Percentiles rank a stretch among this genome's conserved stretches.
These are phyloP conservation scores for Leptinotarsa peninsularis DNA, from an alignment of 2,888 invertebrate species.

Conservation along the genomic window DNA sequence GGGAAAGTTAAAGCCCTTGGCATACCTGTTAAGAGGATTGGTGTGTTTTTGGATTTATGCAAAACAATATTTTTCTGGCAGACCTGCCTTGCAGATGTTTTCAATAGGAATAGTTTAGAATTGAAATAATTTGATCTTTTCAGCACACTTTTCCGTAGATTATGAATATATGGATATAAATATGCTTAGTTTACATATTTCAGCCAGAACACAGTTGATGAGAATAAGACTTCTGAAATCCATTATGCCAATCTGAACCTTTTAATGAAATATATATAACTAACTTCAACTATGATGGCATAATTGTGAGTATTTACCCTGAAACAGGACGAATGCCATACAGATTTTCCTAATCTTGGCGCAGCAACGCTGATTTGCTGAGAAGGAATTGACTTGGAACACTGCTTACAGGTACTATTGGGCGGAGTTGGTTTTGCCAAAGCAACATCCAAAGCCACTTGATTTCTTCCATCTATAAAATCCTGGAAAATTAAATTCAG, in stretches of 20 bases:
- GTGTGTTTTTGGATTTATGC: too few relatives aligned
- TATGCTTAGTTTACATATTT: too few relatives aligned
- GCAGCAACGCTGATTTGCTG: slow-evolving; percentile 82
- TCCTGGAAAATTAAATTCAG: slow-evolving; percentile 70
- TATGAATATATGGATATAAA: too few relatives aligned
- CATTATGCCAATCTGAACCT: too few relatives aligned
- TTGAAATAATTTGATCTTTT: too few relatives aligned
- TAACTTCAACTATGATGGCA: background rate
- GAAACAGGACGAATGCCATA: slow-evolving; percentile 96
- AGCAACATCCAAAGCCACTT: slow-evolving; percentile 95
- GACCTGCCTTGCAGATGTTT: too few relatives aligned
- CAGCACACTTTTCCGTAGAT: too few relatives aligned
- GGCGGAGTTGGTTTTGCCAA: slow-evolving; percentile 61
- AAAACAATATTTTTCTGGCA: too few relatives aligned
- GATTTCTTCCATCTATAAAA: slow-evolving; percentile 93
- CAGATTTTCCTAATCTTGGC: slow-evolving; percentile 62
- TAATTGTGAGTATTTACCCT: slow-evolving; percentile 50
- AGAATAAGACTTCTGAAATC: too few relatives aligned
- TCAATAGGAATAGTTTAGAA: too few relatives aligned
- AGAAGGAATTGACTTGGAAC: slow-evolving; percentile 81
- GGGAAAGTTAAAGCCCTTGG: too few relatives aligned
- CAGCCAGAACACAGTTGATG: background rate
- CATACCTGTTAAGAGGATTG: too few relatives aligned
- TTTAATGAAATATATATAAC: background rate
- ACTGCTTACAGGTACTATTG: slow-evolving; percentile 81